Conservation (phyloP, 1,140 invertebrate genomes). For the Philotrypesis tridentata region DNA sequence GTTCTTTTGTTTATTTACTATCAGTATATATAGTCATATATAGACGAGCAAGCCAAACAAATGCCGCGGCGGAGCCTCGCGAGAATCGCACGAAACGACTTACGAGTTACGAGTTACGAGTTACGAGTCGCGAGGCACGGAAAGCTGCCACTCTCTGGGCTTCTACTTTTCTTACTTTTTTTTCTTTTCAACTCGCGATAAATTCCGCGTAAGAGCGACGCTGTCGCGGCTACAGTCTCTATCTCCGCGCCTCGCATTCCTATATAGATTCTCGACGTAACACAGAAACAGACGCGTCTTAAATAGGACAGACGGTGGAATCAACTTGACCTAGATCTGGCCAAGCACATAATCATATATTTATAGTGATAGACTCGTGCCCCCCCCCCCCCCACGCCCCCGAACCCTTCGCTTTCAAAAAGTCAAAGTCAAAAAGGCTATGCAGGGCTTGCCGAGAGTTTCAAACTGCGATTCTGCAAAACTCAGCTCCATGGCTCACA, state of each 20-base stretch:
- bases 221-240: no score
- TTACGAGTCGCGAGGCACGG: not conserved
- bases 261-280: not conserved
- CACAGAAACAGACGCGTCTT: not conserved
- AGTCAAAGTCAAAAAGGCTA: not conserved
- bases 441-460: not conserved
- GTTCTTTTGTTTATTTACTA: no score
- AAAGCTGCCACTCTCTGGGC: not conserved
- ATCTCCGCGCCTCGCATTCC: no score
- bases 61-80: no score
- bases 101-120: not conserved
- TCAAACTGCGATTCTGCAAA: not conserved
- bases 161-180: not conserved
- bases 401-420: constrained; percentile 30
- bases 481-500: not conserved
- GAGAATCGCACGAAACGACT: not conserved
- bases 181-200: not conserved
- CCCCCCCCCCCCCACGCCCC: no score
- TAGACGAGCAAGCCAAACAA: no score
- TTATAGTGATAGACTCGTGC: constrained; percentile 40
- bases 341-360: constrained; percentile 5
- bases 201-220: not conserved
- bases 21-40: no score
- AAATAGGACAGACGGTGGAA: constrained; percentile 17
- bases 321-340: constrained; percentile 31